These are phyloP conservation scores for Oryzias javanicus DNA, from an alignment of 2,113 vertebrate genomes.

Conservation along the genomic window DNA sequence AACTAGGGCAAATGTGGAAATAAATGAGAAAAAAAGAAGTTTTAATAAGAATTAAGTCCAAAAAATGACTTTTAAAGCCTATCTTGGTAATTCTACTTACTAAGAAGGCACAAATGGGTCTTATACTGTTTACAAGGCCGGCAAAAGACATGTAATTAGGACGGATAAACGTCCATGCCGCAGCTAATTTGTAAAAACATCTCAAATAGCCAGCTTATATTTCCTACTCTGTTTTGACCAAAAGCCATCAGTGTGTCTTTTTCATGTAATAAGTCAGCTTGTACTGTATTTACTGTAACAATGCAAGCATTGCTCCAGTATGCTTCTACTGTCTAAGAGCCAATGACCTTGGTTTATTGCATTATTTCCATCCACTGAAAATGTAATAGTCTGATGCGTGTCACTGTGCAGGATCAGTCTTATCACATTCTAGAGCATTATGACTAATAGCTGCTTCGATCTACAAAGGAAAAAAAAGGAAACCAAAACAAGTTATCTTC, in stretches of 20 bases:
- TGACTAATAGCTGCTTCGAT: slow-evolving; percentile 57
- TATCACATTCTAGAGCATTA: slow-evolving; percentile 54
- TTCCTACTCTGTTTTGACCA: slow-evolving; percentile 14
- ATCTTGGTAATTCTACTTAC: background rate
- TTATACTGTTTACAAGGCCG: slow-evolving; percentile 6
- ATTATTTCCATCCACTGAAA: slow-evolving; percentile 39
- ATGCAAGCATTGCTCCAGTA: slow-evolving; percentile 20
- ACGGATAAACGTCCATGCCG: slow-evolving; percentile 13
- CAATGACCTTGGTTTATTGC: slow-evolving; percentile 5
- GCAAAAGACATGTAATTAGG: slow-evolving; percentile 16
- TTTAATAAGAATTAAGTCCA: slow-evolving; percentile 4
- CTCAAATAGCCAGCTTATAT: slow-evolving; percentile 3
- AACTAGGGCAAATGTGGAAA: background rate
- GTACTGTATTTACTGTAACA: slow-evolving; percentile 12
- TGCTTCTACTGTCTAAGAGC: slow-evolving; percentile 10
- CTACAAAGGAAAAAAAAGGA: slow-evolving; percentile 38
- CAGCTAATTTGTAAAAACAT: background rate
- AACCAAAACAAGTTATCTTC: slow-evolving; percentile 58
- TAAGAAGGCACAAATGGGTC: slow-evolving; percentile 18
- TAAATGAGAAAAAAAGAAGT: background rate
- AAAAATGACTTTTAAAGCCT: slow-evolving; percentile 6
- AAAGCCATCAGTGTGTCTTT: slow-evolving; percentile 3
- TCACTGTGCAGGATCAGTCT: slow-evolving; percentile 38
- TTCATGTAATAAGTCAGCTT: background rate
- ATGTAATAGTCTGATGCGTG: slow-evolving; percentile 30